These are phyloP conservation scores for Gasterosteus nipponicus DNA, from an alignment of 2,113 vertebrate genomes.

Conservation along the genomic window DNA sequence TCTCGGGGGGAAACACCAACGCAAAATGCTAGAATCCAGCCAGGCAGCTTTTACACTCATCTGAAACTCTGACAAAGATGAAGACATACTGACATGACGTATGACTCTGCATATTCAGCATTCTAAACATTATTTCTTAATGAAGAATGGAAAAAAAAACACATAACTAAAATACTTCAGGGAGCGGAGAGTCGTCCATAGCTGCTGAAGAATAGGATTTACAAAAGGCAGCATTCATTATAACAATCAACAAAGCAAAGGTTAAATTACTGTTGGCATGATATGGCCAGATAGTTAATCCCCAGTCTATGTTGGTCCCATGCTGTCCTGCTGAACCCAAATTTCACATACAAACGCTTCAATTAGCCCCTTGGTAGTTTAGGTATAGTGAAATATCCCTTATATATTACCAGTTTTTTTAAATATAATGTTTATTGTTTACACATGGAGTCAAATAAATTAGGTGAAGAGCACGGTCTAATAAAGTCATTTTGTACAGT, in stretches of 20 bases:
- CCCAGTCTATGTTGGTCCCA: not conserved
- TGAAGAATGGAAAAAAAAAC: not conserved
- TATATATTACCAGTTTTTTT: too few species aligned
- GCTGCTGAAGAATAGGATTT: slow-evolving; percentile 3
- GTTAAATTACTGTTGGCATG: not conserved
- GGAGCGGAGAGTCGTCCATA: slow-evolving; percentile 19
- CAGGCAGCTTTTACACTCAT: not conserved
- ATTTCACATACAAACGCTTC: not conserved
- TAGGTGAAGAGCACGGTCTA: not conserved
- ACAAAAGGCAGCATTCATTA: slow-evolving; percentile 34
- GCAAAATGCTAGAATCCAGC: slow-evolving; percentile 11
- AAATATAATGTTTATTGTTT: not conserved
- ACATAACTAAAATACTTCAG: slow-evolving; percentile 18
- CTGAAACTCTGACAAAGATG: slow-evolving; percentile 14
- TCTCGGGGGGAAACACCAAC: slow-evolving; percentile 16
- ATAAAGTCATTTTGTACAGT: not conserved
- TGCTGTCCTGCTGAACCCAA: not conserved
- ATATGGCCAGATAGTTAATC: not conserved
- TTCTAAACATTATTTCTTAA: not conserved
- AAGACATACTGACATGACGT: not conserved
- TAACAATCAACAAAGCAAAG: slow-evolving; percentile 38
- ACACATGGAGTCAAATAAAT: not conserved
- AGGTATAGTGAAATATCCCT: not conserved
- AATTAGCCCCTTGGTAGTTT: not conserved
- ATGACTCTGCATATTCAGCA: not conserved